Evolutionary conservation across 2,113 vertebrate species (phyloP).

Genomic region (Cebus imitator): DNA sequence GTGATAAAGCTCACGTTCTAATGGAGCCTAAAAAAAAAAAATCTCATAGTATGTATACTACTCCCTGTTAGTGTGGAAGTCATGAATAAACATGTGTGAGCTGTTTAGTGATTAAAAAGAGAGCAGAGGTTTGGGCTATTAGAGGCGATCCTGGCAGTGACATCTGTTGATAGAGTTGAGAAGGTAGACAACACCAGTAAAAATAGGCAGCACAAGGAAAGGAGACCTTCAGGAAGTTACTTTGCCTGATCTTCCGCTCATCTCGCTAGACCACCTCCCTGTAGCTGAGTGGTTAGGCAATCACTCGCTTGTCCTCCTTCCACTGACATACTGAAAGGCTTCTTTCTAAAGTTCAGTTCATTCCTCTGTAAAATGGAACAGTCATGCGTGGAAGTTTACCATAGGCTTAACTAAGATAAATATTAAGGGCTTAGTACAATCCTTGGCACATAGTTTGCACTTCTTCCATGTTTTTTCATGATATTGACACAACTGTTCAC

Average conservation of each 20-base stretch:
- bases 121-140: background rate
- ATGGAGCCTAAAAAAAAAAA: background rate
- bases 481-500: background rate
- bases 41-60: background rate
- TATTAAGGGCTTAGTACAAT: background rate
- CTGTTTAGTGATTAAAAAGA: background rate
- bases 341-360: background rate
- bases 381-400: background rate
- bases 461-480: background rate
- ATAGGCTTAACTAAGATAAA: constrained; percentile 10
- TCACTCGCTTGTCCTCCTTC: background rate
- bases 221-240: background rate
- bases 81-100: background rate
- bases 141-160: background rate
- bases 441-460: background rate
- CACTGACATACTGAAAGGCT: background rate
- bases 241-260: background rate
- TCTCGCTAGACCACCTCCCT: background rate
- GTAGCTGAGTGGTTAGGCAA: background rate
- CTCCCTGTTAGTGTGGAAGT: background rate
- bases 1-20: background rate
- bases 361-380: background rate
- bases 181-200: background rate
- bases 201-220: background rate
- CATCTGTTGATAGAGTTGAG: background rate